phyloP scores from a whole-genome alignment of 2,888 invertebrate species.

The Chorisops tibialis region DNA sequence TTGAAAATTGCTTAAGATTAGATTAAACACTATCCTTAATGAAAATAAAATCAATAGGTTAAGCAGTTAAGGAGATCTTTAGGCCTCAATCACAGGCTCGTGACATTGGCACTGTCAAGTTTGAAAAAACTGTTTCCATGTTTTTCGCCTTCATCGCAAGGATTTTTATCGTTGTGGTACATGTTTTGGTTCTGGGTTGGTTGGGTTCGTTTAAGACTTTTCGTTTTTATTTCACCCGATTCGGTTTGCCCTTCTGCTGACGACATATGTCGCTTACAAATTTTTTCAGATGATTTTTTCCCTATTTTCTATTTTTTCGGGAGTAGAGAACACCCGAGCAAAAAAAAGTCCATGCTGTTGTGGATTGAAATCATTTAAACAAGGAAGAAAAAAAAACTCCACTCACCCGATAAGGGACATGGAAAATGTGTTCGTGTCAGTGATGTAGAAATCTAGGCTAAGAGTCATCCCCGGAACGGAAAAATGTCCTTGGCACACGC shows the following conservation, averaged over 20 bases:
- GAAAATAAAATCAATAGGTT: conserved; percentile 5
- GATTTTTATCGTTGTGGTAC: conserved; percentile 11
- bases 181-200: background rate
- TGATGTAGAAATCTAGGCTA: conserved; percentile 1
- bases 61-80: no score
- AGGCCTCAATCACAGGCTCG: conserved; percentile 8
- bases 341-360: no score
- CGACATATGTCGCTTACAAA: conserved; percentile 23
- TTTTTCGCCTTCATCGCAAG: conserved; percentile 31
- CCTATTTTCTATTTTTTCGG: no score
- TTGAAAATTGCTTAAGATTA: no score
- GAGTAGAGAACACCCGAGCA: no score
- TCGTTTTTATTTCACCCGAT: background rate
- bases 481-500: conserved; percentile 5
- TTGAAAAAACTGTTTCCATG: conserved; percentile 33
- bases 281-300: background rate
- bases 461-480: background rate
- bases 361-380: no score
- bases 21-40: background rate
- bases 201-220: background rate
- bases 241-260: conserved; percentile 13
- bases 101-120: conserved; percentile 34
- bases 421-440: conserved; percentile 13
- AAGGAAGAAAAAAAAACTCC: background rate
- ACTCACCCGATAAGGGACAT: background rate